Percentiles rank a stretch among this genome's conserved stretches.
These are phyloP conservation scores for Dicycla oo DNA, from an alignment of 2,888 invertebrate species.

Conservation along the genomic window DNA sequence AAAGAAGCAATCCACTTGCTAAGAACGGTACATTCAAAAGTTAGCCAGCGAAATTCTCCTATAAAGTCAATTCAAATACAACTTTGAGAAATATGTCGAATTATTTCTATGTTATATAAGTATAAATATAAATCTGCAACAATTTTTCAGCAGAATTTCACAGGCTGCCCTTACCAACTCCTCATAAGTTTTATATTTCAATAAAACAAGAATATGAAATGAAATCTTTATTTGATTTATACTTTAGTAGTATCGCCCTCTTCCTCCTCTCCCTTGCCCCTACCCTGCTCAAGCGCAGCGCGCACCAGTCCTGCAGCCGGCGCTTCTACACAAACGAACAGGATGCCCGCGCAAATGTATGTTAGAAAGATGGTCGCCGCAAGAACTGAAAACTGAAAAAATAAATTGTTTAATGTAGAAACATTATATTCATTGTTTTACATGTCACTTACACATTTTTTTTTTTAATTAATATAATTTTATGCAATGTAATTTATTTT, in stretches of 20 bases:
- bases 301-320: constrained; percentile 71
- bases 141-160: background rate
- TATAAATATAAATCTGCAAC: no score
- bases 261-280: no score
- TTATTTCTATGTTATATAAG: no score
- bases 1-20: background rate
- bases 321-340: constrained; percentile 79
- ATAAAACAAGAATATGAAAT: constrained; percentile 7
- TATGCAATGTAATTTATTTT: no score
- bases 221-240: constrained; percentile 4
- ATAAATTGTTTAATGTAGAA: background rate
- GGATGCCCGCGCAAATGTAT: constrained; percentile 68
- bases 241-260: constrained; percentile 41
- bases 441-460: background rate
- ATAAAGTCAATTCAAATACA: background rate
- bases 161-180: no score
- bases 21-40: constrained; percentile 1
- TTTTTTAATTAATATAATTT: no score
- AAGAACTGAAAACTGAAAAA: constrained; percentile 71
- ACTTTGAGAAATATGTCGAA: background rate
- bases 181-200: no score
- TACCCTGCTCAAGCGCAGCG: constrained; percentile 46
- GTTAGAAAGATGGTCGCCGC: constrained; percentile 74
- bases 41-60: background rate
- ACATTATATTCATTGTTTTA: background rate